These are phyloP conservation scores for Desoria tigrina DNA, from an alignment of 2,888 invertebrate species.

Conservation along the genomic window DNA sequence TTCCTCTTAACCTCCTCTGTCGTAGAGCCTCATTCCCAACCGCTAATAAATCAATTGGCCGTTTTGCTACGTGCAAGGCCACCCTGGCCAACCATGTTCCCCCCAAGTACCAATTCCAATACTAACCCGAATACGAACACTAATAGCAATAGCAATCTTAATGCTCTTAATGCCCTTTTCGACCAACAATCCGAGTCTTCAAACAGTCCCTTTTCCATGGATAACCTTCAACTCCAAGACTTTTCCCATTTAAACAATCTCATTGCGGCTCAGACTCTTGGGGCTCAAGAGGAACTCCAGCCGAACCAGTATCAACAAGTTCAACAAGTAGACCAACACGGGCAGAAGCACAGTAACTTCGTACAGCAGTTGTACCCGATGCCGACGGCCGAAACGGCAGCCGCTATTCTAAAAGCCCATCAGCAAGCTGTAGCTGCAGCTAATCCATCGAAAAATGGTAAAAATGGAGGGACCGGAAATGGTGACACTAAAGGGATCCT, in stretches of 20 bases:
- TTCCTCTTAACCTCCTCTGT: too few relatives aligned
- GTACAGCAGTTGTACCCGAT: slow-evolving; percentile 7
- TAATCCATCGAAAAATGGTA: neutral
- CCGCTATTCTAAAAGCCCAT: too few relatives aligned
- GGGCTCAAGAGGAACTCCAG: too few relatives aligned
- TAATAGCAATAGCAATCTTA: slow-evolving; percentile 10
- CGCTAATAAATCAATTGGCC: slow-evolving; percentile 51
- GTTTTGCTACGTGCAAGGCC: slow-evolving; percentile 50
- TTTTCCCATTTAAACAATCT: slow-evolving; percentile 18
- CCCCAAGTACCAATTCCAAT: slow-evolving; percentile 29
- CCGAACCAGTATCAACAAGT: too few relatives aligned
- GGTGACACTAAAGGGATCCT: neutral
- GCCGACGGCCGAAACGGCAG: too few relatives aligned
- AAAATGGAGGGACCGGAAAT: neutral
- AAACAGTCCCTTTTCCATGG: too few relatives aligned
- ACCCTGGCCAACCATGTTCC: slow-evolving; percentile 50
- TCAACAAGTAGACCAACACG: neutral
- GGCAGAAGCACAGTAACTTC: neutral
- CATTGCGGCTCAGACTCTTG: neutral
- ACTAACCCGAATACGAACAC: neutral
- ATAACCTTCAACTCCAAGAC: slow-evolving; percentile 11
- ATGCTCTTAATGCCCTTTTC: too few relatives aligned
- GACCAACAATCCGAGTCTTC: too few relatives aligned
- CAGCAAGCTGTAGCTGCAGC: too few relatives aligned
- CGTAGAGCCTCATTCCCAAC: slow-evolving; percentile 39